Percentiles rank a stretch among this genome's conserved stretches.
These are phyloP conservation scores for Drosophila obscura DNA, from an alignment of 1,140 invertebrate genomes.

Conservation along the genomic window DNA sequence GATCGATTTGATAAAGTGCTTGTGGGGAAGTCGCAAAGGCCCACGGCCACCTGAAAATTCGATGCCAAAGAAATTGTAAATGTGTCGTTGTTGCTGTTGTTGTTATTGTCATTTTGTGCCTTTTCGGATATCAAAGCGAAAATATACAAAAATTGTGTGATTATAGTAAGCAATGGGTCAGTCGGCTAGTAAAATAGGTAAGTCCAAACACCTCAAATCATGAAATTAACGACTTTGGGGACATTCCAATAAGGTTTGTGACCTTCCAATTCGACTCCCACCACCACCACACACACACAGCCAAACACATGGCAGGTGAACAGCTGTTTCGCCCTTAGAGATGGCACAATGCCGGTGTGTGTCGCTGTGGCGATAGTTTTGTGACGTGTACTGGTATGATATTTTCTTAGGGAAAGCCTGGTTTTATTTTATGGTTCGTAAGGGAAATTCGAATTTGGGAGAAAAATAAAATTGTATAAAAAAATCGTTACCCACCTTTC, in stretches of 20 bases:
- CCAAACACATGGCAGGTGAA: slow-evolving; percentile 35
- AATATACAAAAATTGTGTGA: slow-evolving; percentile 29
- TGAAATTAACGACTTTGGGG: slow-evolving; percentile 17
- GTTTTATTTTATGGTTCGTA: too few relatives aligned
- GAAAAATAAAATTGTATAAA: too few relatives aligned
- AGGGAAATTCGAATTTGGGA: too few relatives aligned
- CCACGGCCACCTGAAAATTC: slow-evolving; percentile 37
- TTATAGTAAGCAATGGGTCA: slow-evolving; percentile 68
- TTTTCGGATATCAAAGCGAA: slow-evolving; percentile 19
- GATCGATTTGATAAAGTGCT: slow-evolving; percentile 7
- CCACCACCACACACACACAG: neutral
- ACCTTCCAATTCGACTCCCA: slow-evolving; percentile 40
- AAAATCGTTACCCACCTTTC: too few relatives aligned
- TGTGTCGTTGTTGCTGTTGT: slow-evolving; percentile 31
- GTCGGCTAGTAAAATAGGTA: slow-evolving; percentile 81
- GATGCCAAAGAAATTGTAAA: slow-evolving; percentile 60
- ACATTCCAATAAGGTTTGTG: slow-evolving; percentile 70
- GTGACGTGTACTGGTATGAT: neutral
- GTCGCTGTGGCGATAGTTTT: slow-evolving; percentile 27
- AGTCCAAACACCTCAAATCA: slow-evolving; percentile 33
- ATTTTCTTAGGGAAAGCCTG: neutral
- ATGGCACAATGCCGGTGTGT: slow-evolving; percentile 33
- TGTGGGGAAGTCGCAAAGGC: slow-evolving; percentile 24
- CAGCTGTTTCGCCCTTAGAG: slow-evolving; percentile 55
- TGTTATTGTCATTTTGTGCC: slow-evolving; percentile 27